These are phyloP conservation scores for Diaprepes abbreviatus DNA, from an alignment of 2,888 invertebrate genomes.

Conservation along the genomic window DNA sequence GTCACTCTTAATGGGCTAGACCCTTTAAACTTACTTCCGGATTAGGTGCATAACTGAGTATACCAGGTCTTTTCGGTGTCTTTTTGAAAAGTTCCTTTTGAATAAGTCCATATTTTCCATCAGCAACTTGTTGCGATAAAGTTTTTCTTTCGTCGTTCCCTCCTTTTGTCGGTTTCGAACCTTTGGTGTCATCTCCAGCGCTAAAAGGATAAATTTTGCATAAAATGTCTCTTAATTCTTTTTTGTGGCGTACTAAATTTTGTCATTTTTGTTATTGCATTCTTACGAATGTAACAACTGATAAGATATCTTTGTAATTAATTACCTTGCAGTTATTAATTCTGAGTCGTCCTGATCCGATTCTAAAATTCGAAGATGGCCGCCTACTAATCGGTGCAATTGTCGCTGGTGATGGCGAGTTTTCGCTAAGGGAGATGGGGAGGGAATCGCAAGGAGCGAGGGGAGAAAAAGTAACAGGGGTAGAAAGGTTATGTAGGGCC, in stretches of 20 bases:
- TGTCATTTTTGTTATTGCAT: too few species aligned
- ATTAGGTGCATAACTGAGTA: slow-evolving; percentile 85
- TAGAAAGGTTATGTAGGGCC: slow-evolving; percentile 43
- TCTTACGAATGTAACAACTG: too few species aligned
- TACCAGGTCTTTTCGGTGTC: slow-evolving; percentile 80
- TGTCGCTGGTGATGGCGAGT: slow-evolving; percentile 64
- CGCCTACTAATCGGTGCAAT: slow-evolving; percentile 78
- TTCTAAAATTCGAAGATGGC: slow-evolving; percentile 71
- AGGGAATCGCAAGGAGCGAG: slow-evolving; percentile 20
- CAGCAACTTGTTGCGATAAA: slow-evolving; percentile 89
- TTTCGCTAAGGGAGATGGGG: slow-evolving; percentile 22
- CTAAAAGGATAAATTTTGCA: slow-evolving; percentile 1
- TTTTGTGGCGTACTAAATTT: too few species aligned
- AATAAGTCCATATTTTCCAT: slow-evolving; percentile 91
- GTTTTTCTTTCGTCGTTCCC: slow-evolving; percentile 88
- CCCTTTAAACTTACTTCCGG: slow-evolving; percentile 77
- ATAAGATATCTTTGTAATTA: too few species aligned
- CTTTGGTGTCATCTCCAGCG: slow-evolving; percentile 47
- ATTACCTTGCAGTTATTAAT: slow-evolving; percentile 55
- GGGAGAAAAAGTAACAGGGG: slow-evolving; percentile 35
- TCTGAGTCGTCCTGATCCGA: slow-evolving; percentile 61
- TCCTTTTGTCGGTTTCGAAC: slow-evolving; percentile 56
- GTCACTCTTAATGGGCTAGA: too few species aligned
- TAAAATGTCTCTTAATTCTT: background rate
- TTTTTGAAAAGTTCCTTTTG: slow-evolving; percentile 85